A percentile compares a stretch with the other conserved stretches of the same genome.
Evolutionary conservation across 2,888 invertebrate species (phyloP).

Genomic region (Pyrrhia umbra): DNA sequence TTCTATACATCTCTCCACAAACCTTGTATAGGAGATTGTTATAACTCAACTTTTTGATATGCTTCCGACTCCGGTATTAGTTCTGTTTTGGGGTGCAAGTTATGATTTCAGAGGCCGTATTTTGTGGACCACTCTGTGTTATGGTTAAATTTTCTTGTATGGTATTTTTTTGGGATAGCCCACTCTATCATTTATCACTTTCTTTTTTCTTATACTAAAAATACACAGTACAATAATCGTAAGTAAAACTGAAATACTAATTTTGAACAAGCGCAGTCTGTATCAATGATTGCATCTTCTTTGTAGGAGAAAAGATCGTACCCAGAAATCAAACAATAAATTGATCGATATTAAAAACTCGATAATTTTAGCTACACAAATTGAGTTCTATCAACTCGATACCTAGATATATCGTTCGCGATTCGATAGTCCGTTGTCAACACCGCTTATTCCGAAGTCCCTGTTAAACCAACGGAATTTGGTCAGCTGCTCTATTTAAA

Average conservation of each 20-base stretch:
- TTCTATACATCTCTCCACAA: conserved; percentile 32
- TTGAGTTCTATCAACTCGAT: not conserved
- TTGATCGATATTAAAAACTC: not conserved
- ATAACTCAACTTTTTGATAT: conserved; percentile 43
- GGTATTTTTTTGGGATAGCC: not conserved
- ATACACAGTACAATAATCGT: no score
- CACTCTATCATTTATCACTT: no score
- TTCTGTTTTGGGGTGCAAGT: not conserved
- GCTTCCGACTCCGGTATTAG: not conserved
- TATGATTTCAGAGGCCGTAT: not conserved
- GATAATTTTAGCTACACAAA: not conserved
- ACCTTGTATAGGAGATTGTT: conserved; percentile 34
- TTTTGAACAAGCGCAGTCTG: no score
- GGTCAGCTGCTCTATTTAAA: conserved; percentile 47
- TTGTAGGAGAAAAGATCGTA: no score
- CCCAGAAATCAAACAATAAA: no score
- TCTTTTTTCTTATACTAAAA: no score
- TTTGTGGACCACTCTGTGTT: not conserved
- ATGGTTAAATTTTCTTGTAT: not conserved
- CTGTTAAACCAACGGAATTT: conserved; percentile 32
- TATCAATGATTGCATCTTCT: no score
- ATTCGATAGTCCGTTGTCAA: conserved; percentile 32
- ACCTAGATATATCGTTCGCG: conserved; percentile 5
- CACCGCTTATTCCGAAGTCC: conserved; percentile 31
- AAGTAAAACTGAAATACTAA: no score